Evolutionary conservation across 2,888 invertebrate species (phyloP).

Genomic region (Sipha maydis): DNA sequence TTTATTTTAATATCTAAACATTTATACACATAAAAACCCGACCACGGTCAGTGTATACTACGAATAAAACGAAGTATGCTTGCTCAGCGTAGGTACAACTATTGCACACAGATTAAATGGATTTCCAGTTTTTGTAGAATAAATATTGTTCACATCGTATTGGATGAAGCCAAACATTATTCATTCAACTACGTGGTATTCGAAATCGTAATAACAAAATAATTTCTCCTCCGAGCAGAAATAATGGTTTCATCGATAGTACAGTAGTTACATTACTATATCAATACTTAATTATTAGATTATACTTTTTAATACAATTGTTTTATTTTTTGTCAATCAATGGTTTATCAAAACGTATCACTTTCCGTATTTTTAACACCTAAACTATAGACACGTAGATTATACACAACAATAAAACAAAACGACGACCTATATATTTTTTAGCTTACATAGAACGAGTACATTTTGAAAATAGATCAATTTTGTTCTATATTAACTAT

Average conservation of each 20-base stretch:
- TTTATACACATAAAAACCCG: neutral
- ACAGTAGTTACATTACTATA: neutral
- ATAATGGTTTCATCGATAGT: neutral
- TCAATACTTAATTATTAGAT: neutral
- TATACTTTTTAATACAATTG: neutral
- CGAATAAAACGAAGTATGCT: neutral
- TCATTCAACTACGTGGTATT: slow-evolving; percentile 12
- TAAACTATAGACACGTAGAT: no score
- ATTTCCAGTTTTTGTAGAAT: neutral
- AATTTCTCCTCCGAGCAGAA: slow-evolving; percentile 2
- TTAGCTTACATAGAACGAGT: neutral
- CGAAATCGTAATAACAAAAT: slow-evolving; percentile 28
- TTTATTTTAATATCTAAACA: neutral
- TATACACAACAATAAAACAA: slow-evolving; percentile 4
- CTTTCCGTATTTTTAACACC: neutral
- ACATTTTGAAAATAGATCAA: neutral
- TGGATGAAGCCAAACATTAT: neutral
- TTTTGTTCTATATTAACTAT: neutral
- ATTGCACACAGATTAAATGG: slow-evolving; percentile 12
- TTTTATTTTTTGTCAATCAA: neutral
- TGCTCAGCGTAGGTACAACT: neutral
- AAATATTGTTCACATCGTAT: slow-evolving; percentile 1
- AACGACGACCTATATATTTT: slow-evolving; percentile 8
- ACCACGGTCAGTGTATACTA: neutral
- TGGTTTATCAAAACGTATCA: neutral